A percentile compares a stretch with the other conserved stretches of the same genome.
These are phyloP conservation scores for Pedionomus torquatus DNA, from an alignment of 2,113 vertebrate species.

Conservation along the genomic window DNA sequence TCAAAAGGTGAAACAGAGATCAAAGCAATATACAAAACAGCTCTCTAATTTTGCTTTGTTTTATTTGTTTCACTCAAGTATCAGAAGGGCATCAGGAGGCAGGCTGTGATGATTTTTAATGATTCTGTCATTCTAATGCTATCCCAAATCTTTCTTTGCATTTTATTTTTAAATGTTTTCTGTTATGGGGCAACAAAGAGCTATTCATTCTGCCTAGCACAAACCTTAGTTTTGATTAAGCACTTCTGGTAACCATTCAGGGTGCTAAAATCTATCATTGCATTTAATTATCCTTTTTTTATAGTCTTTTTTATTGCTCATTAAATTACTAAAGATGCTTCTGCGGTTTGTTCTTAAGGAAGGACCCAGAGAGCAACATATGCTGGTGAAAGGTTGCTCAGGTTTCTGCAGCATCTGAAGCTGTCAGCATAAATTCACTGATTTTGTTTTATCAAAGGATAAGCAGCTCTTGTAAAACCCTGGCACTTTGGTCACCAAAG, in stretches of 20 bases:
- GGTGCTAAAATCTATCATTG: slow-evolving; percentile 54
- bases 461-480: slow-evolving; percentile 53
- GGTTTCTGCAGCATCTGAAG: slow-evolving; percentile 51
- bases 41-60: not conserved
- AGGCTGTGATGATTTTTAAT: slow-evolving; percentile 5
- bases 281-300: slow-evolving; percentile 53
- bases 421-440: slow-evolving; percentile 57
- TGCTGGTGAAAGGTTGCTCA: slow-evolving; percentile 40
- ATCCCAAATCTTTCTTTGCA: not conserved
- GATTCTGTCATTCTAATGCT: not conserved
- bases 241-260: slow-evolving; percentile 54
- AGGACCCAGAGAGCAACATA: slow-evolving; percentile 23
- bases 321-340: slow-evolving; percentile 59
- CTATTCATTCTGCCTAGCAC: slow-evolving; percentile 12
- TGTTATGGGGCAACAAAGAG: slow-evolving; percentile 51
- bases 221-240: slow-evolving; percentile 61
- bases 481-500: slow-evolving; percentile 46
- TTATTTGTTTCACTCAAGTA: not conserved
- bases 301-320: slow-evolving; percentile 55
- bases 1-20: slow-evolving; percentile 33
- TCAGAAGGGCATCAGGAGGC: not conserved
- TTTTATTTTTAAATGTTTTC: slow-evolving; percentile 36
- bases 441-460: slow-evolving; percentile 63
- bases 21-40: not conserved
- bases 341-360: slow-evolving; percentile 31